Conservation (phyloP, 1,140 invertebrate species). For the Paraescarpia echinospica region DNA sequence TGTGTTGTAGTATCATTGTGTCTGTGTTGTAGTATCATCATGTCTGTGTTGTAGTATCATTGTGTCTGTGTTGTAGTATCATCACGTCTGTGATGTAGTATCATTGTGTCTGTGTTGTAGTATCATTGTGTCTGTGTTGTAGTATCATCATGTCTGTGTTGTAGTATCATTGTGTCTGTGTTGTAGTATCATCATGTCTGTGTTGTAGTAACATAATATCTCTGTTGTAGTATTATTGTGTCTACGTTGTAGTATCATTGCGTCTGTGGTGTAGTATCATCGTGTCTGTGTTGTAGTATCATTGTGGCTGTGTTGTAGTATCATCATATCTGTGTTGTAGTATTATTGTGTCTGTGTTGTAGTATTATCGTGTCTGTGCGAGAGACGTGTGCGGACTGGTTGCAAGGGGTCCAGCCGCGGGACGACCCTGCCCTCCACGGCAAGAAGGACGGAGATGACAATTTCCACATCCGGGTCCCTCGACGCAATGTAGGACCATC, state of each 20-base stretch:
- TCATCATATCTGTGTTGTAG: background rate
- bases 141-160: too few relatives aligned
- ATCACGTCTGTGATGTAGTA: too few relatives aligned
- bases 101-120: too few relatives aligned
- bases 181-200: too few relatives aligned
- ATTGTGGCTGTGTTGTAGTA: background rate
- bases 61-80: too few relatives aligned
- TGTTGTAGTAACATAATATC: background rate
- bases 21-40: too few relatives aligned
- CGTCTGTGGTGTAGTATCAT: background rate
- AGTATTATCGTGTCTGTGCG: slow-evolving; percentile 92
- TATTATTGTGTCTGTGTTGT: slow-evolving; percentile 38
- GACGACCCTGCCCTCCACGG: slow-evolving; percentile 93
- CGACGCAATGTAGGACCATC: slow-evolving; percentile 83
- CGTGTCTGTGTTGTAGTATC: background rate
- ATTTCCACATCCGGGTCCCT: slow-evolving; percentile 90
- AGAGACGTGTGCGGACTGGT: slow-evolving; percentile 96
- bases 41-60: too few relatives aligned
- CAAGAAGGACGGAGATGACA: slow-evolving; percentile 90
- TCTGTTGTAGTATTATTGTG: background rate
- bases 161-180: too few relatives aligned
- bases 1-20: too few relatives aligned
- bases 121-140: too few relatives aligned
- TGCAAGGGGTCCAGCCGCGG: slow-evolving; percentile 83
- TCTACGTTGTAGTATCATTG: background rate